Percentiles rank a stretch among this genome's conserved stretches.
Evolutionary conservation across 2,113 vertebrate species (phyloP).

Genomic region (Colinus virginianus): DNA sequence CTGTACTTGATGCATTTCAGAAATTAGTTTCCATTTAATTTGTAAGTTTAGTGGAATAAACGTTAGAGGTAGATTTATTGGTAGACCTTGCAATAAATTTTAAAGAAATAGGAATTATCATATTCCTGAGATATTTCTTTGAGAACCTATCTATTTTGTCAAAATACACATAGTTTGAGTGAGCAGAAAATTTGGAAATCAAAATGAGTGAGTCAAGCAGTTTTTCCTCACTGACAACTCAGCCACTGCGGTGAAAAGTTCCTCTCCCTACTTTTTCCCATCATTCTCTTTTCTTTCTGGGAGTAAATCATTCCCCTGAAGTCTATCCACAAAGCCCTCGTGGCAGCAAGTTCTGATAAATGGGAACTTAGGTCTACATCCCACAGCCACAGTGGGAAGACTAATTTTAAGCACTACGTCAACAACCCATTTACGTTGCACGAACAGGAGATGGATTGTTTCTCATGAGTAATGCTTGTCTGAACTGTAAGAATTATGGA

Average conservation of each 20-base stretch:
- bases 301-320: background rate
- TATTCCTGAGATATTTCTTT: background rate
- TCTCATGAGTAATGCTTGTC: background rate
- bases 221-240: background rate
- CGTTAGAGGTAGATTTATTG: background rate
- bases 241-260: background rate
- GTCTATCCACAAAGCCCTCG: background rate
- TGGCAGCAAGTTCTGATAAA: rapidly evolving
- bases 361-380: background rate
- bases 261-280: background rate
- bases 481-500: background rate
- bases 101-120: background rate
- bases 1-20: background rate
- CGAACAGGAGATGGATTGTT: conserved; percentile 1
- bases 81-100: background rate
- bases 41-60: background rate
- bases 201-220: background rate
- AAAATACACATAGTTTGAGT: background rate
- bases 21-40: background rate
- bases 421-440: background rate
- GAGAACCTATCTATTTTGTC: background rate
- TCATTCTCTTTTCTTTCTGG: background rate
- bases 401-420: conserved; percentile 4
- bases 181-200: background rate
- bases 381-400: background rate